Conservation (phyloP, 2,797 vertebrate genomes). For the Malurus leucopterus region DNA sequence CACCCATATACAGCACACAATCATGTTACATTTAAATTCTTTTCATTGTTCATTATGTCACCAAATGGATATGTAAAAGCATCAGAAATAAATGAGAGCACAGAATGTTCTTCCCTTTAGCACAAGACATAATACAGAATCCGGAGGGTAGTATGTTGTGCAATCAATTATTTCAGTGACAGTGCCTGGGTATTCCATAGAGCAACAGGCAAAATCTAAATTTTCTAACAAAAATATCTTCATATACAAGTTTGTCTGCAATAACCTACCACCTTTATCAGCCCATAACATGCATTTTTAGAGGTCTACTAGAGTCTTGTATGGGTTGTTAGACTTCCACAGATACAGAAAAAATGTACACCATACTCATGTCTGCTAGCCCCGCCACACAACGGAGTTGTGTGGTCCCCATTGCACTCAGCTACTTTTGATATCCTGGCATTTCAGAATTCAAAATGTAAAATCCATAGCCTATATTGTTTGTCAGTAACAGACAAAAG, state of each 20-base stretch:
- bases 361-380: background rate
- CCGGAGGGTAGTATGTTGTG: background rate
- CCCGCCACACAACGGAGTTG: accelerated
- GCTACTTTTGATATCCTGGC: background rate
- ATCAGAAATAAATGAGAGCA: background rate
- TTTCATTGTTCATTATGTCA: background rate
- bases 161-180: background rate
- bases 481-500: background rate
- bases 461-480: background rate
- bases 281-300: background rate
- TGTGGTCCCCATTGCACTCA: background rate
- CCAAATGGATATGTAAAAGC: background rate
- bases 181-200: background rate
- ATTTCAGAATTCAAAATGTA: background rate
- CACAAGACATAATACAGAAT: background rate
- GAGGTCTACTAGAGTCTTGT: background rate
- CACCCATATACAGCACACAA: background rate
- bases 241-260: background rate
- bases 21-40: background rate
- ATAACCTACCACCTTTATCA: background rate
- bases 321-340: background rate
- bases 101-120: background rate
- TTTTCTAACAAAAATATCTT: background rate
- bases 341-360: background rate
- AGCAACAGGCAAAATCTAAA: background rate